Evolutionary conservation across 2,888 invertebrate species (phyloP).

Genomic region (Petrolisthes cinctipes): DNA sequence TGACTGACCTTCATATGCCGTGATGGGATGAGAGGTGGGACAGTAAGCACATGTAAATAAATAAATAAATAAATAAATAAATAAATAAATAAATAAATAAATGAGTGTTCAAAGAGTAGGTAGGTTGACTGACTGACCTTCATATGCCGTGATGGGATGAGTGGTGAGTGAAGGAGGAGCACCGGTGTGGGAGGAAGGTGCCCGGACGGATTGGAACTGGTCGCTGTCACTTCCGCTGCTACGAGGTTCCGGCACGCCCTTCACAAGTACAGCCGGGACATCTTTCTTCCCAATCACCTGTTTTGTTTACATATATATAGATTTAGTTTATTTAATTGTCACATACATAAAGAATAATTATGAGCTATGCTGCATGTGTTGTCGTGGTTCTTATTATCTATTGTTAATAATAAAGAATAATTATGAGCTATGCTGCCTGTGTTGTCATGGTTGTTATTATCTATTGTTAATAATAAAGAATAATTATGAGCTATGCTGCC

Average conservation of each 20-base stretch:
- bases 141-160: conserved; percentile 28
- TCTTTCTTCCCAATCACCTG: conserved; percentile 43
- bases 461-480: no score
- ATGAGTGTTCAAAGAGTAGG: background rate
- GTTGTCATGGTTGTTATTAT: no score
- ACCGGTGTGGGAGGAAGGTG: background rate
- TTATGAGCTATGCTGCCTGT: background rate
- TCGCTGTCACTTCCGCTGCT: conserved; percentile 31
- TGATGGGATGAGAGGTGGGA: conserved; percentile 32
- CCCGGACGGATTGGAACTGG: conserved; percentile 51
- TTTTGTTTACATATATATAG: background rate
- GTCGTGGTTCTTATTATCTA: background rate
- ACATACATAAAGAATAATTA: background rate
- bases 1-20: conserved; percentile 15
- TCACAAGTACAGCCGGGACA: conserved; percentile 17
- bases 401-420: background rate
- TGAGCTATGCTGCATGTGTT: background rate
- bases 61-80: no score
- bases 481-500: background rate
- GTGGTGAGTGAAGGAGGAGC: conserved; percentile 8
- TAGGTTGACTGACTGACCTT: background rate
- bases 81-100: background rate
- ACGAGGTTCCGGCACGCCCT: conserved; percentile 26
- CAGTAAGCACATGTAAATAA: no score
- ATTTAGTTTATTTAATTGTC: background rate